Percentiles rank a stretch among this genome's conserved stretches.
Conservation (phyloP, 2,888 invertebrate genomes). For the Eupeodes luniger region DNA sequence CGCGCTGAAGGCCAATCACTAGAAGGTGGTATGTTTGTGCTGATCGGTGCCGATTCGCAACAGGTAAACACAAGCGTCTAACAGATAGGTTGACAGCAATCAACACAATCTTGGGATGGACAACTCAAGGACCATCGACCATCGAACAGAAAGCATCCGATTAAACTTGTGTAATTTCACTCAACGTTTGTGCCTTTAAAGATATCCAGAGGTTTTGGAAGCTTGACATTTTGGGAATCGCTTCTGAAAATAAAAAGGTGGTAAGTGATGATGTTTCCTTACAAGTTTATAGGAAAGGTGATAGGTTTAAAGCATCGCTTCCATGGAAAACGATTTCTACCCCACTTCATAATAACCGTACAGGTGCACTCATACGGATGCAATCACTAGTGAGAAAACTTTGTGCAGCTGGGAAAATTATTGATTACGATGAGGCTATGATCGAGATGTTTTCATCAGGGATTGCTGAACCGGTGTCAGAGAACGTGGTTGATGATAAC, state of each 20-base stretch:
- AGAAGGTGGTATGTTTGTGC: too few species aligned
- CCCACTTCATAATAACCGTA: constrained; percentile 35
- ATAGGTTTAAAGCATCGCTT: constrained; percentile 49
- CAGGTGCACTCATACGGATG: constrained; percentile 2
- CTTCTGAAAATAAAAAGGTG: background rate
- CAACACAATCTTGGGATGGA: constrained; percentile 44
- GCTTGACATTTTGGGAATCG: constrained; percentile 51
- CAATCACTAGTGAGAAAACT: constrained; percentile 33
- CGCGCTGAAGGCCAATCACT: background rate
- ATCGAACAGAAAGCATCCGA: constrained; percentile 15
- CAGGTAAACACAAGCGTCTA: background rate
- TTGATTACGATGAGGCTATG: constrained; percentile 48
- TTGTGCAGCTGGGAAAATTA: constrained; percentile 34
- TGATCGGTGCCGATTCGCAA: constrained; percentile 36
- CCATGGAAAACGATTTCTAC: constrained; percentile 44
- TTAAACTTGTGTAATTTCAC: too few species aligned
- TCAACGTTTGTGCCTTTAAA: constrained; percentile 2
- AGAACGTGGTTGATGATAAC: background rate
- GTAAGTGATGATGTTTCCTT: constrained; percentile 21
- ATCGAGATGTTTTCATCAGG: constrained; percentile 40
- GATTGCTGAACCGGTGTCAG: constrained; percentile 26
- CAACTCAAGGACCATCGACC: constrained; percentile 44
- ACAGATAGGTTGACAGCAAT: background rate
- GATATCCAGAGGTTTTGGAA: constrained; percentile 37
- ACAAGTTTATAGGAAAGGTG: constrained; percentile 31